Percentiles rank a stretch among this genome's conserved stretches.
phyloP scores from a whole-genome alignment of 2,113 vertebrate genomes.

The Kryptolebias marmoratus region DNA sequence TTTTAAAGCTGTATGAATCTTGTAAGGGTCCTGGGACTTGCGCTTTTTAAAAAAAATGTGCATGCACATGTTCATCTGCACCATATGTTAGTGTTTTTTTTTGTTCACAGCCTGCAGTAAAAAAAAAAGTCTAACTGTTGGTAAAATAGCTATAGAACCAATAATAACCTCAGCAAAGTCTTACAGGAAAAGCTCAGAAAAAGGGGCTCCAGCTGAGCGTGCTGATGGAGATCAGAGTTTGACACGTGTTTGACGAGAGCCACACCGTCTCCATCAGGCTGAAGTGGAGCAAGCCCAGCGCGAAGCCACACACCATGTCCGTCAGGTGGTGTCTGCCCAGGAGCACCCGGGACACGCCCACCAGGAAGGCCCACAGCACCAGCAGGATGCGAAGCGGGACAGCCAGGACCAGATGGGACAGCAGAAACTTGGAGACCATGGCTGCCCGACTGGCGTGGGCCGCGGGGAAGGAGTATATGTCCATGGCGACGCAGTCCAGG shows the following conservation, averaged over 20 bases:
- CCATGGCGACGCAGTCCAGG: slow-evolving; percentile 92
- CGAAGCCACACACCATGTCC: slow-evolving; percentile 90
- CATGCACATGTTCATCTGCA: slow-evolving; percentile 52
- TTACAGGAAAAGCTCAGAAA: slow-evolving; percentile 56
- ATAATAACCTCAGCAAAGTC: slow-evolving; percentile 17
- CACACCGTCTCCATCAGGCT: slow-evolving; percentile 94
- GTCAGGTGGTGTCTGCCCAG: slow-evolving; percentile 93
- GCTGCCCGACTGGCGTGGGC: slow-evolving; percentile 92
- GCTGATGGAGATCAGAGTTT: slow-evolving; percentile 92
- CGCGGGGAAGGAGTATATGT: slow-evolving; percentile 92
- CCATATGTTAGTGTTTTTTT: slow-evolving; percentile 18
- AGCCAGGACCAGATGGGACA: slow-evolving; percentile 94
- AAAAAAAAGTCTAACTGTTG: slow-evolving; percentile 4
- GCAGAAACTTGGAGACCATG: slow-evolving; percentile 96
- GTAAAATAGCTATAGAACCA: slow-evolving; percentile 21
- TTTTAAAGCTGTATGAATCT: slow-evolving; percentile 24
- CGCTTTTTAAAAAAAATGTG: neutral
- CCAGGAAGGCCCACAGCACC: slow-evolving; percentile 92
- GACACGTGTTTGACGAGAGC: slow-evolving; percentile 93
- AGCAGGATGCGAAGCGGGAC: slow-evolving; percentile 92
- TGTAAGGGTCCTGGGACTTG: slow-evolving; percentile 9
- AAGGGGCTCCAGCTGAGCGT: slow-evolving; percentile 81
- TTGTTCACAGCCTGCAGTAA: slow-evolving; percentile 10
- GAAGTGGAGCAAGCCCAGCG: slow-evolving; percentile 91
- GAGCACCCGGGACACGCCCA: slow-evolving; percentile 91